These are phyloP conservation scores for Megalurothrips usitatus DNA, from an alignment of 2,888 invertebrate genomes.

Conservation along the genomic window DNA sequence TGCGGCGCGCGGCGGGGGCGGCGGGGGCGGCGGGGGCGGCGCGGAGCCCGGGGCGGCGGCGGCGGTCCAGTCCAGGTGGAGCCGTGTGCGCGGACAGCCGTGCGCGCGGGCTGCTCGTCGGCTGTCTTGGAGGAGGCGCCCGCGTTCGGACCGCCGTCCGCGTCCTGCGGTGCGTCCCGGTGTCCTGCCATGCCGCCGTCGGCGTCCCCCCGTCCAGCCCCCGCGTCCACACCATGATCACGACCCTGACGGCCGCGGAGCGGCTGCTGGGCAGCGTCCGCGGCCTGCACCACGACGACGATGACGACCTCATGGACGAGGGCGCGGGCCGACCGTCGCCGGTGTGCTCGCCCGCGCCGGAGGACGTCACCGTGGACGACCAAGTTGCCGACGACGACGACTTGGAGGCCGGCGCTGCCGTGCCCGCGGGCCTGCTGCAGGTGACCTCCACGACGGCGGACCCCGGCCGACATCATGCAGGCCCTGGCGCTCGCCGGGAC, in stretches of 20 bases:
- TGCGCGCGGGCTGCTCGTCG: background rate
- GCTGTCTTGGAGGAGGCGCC: background rate
- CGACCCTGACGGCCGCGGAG: background rate
- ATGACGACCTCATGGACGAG: background rate
- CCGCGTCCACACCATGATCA: background rate
- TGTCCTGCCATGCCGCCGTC: background rate
- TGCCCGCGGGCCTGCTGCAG: background rate
- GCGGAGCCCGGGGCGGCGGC: background rate
- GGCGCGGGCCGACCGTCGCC: background rate
- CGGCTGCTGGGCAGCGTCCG: background rate
- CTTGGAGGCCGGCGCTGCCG: slow-evolving; percentile 17
- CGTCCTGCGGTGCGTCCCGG: background rate
- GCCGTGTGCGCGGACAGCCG: background rate
- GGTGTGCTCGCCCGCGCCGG: background rate
- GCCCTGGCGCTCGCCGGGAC: background rate
- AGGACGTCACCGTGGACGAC: slow-evolving; percentile 28
- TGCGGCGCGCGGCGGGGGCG: slow-evolving; percentile 28
- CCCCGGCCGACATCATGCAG: background rate
- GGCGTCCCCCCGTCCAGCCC: background rate
- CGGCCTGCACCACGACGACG: background rate
- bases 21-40: background rate
- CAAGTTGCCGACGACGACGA: slow-evolving; percentile 29
- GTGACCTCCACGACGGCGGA: slow-evolving; percentile 18
- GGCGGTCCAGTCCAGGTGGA: background rate
- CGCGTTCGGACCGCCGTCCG: background rate